Evolutionary conservation across 2,888 invertebrate species (phyloP).

Genomic region (Amphipyra tragopoginis): DNA sequence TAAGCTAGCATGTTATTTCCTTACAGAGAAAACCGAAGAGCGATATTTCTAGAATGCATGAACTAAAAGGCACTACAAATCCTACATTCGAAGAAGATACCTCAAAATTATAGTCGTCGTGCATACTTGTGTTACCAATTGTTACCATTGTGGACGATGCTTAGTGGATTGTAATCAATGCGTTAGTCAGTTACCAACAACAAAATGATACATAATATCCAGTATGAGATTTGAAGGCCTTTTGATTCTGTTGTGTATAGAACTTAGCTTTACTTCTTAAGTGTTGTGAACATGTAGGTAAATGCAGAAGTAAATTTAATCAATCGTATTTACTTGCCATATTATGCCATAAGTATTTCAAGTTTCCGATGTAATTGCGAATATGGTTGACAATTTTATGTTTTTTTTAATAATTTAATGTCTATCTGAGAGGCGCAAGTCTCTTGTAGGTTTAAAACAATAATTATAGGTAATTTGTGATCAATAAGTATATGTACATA

Average conservation of each 20-base stretch:
- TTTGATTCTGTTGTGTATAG: background rate
- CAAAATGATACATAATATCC: background rate
- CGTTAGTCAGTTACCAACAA: background rate
- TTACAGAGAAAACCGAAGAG: slow-evolving; percentile 65
- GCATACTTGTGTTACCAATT: background rate
- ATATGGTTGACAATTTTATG: too few species aligned
- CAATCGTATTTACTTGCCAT: too few species aligned
- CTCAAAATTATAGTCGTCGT: slow-evolving; percentile 45
- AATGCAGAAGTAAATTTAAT: too few species aligned
- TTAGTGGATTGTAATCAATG: background rate
- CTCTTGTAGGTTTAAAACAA: too few species aligned
- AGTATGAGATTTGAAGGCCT: background rate
- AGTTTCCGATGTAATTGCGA: too few species aligned
- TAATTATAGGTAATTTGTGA: too few species aligned
- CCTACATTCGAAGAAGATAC: slow-evolving; percentile 74
- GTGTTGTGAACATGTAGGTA: too few species aligned
- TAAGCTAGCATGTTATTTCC: background rate
- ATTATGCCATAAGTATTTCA: too few species aligned
- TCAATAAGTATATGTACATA: too few species aligned
- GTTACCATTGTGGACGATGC: background rate
- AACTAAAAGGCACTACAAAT: slow-evolving; percentile 73
- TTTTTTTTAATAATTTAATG: too few species aligned
- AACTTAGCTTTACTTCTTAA: too few species aligned
- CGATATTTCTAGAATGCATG: slow-evolving; percentile 70
- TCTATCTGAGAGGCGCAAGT: too few species aligned